Conservation (phyloP, 2,888 invertebrate genomes). For the Ariolimax columbianus region DNA sequence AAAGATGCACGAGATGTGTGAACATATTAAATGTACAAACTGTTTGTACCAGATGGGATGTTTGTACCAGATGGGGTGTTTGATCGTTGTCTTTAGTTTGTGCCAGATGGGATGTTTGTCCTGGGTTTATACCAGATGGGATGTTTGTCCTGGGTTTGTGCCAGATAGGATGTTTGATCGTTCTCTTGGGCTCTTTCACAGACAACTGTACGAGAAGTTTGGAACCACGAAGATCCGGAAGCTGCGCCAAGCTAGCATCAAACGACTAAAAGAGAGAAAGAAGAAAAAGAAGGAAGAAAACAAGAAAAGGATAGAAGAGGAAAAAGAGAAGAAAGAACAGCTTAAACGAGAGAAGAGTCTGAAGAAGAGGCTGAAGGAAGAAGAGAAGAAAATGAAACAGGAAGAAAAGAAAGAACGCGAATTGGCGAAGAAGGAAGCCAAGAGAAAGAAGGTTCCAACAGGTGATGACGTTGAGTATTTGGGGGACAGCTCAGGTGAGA, state of each 20-base stretch:
- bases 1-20: too few relatives aligned
- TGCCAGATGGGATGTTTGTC: too few relatives aligned
- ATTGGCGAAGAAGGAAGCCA: constrained; percentile 17
- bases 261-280: constrained; percentile 39
- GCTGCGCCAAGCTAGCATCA: constrained; percentile 42
- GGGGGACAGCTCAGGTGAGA: neutral
- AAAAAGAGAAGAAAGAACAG: constrained; percentile 33
- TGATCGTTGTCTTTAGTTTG: too few relatives aligned
- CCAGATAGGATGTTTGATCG: neutral
- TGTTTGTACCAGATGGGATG: too few relatives aligned
- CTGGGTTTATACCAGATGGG: too few relatives aligned
- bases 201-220: constrained; percentile 43
- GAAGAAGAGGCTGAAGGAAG: constrained; percentile 4
- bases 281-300: constrained; percentile 31
- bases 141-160: too few relatives aligned
- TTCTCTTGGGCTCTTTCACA: neutral
- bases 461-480: constrained; percentile 20
- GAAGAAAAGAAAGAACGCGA: constrained; percentile 35
- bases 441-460: constrained; percentile 3
- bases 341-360: constrained; percentile 19
- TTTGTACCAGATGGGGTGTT: too few relatives aligned
- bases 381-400: constrained; percentile 38
- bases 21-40: too few relatives aligned
- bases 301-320: constrained; percentile 31
- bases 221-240: constrained; percentile 46